Evolutionary conservation across 1,140 invertebrate genomes (phyloP).

Genomic region (Cotesia glomerata): DNA sequence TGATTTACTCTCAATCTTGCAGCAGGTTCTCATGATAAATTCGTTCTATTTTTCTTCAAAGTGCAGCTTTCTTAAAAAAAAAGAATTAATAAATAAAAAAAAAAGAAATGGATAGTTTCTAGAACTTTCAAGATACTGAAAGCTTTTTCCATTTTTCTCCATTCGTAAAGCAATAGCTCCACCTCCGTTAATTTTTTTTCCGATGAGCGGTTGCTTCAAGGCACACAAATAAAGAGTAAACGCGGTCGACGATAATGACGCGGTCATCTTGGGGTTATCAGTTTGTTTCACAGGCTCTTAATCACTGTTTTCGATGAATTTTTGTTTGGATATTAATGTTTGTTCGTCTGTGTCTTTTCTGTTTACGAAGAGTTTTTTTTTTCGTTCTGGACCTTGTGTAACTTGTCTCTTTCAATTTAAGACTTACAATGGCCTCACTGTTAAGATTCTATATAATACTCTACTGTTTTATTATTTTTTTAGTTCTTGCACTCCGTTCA

Average conservation of each 20-base stretch:
- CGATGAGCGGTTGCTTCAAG: neutral
- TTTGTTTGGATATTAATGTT: conserved; percentile 7
- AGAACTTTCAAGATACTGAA: conserved; percentile 7
- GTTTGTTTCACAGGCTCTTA: neutral
- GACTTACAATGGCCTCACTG: conserved; percentile 8
- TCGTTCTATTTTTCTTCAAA: conserved; percentile 9
- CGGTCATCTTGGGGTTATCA: conserved; percentile 41
- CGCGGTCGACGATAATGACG: conserved; percentile 36
- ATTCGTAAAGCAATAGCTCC: neutral
- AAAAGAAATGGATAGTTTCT: conserved; percentile 10
- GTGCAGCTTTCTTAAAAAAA: conserved; percentile 15
- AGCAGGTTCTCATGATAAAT: neutral
- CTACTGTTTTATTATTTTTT: neutral
- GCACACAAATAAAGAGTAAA: conserved; percentile 11
- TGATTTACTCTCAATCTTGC: neutral
- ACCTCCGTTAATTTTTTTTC: neutral
- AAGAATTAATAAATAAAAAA: neutral
- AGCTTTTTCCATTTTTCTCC: neutral
- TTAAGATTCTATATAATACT: neutral
- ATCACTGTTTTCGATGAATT: neutral
- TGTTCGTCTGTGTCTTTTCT: neutral
- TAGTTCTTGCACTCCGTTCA: neutral
- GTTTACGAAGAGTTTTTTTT: neutral
- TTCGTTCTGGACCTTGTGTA: neutral
- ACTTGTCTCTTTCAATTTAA: neutral